These are phyloP conservation scores for Octodonta nipae DNA, from an alignment of 2,888 invertebrate species.

Conservation along the genomic window DNA sequence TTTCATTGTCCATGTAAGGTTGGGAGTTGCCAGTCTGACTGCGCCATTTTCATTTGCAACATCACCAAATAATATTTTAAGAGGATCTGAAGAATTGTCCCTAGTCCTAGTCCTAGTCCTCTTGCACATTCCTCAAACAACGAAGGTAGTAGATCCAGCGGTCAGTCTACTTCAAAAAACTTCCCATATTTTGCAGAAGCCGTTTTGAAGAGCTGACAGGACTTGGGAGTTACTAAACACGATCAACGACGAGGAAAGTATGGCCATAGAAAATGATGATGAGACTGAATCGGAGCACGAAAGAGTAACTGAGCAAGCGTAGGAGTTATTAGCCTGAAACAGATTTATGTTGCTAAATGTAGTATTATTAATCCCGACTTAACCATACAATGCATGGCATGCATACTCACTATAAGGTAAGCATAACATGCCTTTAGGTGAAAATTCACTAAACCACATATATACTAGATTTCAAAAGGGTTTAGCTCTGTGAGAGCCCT, in stretches of 20 bases:
- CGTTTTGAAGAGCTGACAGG: slow-evolving; percentile 28
- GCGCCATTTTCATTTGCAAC: slow-evolving; percentile 81
- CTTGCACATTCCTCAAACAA: slow-evolving; percentile 52
- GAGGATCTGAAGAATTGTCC: slow-evolving; percentile 85
- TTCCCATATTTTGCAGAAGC: slow-evolving; percentile 31
- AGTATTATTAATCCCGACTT: no score
- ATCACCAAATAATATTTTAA: slow-evolving; percentile 68
- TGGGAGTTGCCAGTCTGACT: slow-evolving; percentile 89
- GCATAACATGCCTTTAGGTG: no score
- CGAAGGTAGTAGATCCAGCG: slow-evolving; percentile 18
- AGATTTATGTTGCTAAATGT: no score
- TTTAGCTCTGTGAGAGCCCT: no score
- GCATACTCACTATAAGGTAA: no score
- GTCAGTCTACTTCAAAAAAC: slow-evolving; percentile 24
- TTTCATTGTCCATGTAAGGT: slow-evolving; percentile 83
- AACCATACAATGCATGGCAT: no score
- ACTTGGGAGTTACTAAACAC: slow-evolving; percentile 35
- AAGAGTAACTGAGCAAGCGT: no score
- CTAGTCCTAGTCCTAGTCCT: slow-evolving; percentile 87
- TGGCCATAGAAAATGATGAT: slow-evolving; percentile 43
- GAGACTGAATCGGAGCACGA: slow-evolving; percentile 42
- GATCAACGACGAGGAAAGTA: slow-evolving; percentile 39
- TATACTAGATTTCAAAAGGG: no score
- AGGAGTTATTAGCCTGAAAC: no score
- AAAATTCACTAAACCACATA: no score